Base-by-base conservation (phyloP, 2,888 invertebrate species). In the Monoplex corrugatus region DNA sequence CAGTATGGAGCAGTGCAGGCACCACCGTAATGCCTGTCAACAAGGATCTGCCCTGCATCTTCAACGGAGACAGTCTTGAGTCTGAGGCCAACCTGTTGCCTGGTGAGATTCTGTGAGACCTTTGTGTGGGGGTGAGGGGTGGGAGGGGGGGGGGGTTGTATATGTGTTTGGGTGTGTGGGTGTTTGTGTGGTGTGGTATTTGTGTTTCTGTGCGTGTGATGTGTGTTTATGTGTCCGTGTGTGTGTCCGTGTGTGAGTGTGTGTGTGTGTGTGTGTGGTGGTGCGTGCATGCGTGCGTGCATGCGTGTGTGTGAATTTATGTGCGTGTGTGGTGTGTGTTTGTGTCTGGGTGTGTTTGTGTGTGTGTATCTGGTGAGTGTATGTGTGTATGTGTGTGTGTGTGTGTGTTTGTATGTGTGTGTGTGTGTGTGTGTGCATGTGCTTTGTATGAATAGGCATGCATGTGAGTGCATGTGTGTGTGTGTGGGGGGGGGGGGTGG, bases 81-180 rank as follows among this genome's bases (percentile, higher is more conserved):
- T 91, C 91, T 32, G 94, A 94, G 88, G 92, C 92, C 3, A 93
- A 94, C 68, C 91, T 94, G 23, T 83, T 93, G 19, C 89, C 93
- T 90, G 94, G 94, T 94, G 2, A 38, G 78, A 38, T 1, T 32
- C 19, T n/a, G n/a, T n/a, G n/a, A n/a, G n/a, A n/a, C n/a, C n/a
- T n/a, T n/a, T n/a, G n/a, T n/a, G 57, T n/a, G n/a, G n/a, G 50
- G 50, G 50, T 8, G 50, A 50, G 10, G n/a, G n/a, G n/a, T n/a
- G n/a, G n/a, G n/a, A n/a, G n/a, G n/a, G n/a, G n/a, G n/a, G n/a
- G n/a, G n/a, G n/a, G n/a, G n/a, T n/a, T n/a, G n/a, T n/a, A n/a
- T n/a, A n/a, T n/a, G n/a, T n/a, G n/a, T n/a, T n/a, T n/a, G n/a
- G 19, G 10, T 50, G n/a, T n/a, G n/a, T 13, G 8, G n/a, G n/a